A percentile compares a stretch with the other conserved stretches of the same genome.
phyloP scores from a whole-genome alignment of 92 coral and sea anemone species.

The Umimayanthus chanpuru region DNA sequence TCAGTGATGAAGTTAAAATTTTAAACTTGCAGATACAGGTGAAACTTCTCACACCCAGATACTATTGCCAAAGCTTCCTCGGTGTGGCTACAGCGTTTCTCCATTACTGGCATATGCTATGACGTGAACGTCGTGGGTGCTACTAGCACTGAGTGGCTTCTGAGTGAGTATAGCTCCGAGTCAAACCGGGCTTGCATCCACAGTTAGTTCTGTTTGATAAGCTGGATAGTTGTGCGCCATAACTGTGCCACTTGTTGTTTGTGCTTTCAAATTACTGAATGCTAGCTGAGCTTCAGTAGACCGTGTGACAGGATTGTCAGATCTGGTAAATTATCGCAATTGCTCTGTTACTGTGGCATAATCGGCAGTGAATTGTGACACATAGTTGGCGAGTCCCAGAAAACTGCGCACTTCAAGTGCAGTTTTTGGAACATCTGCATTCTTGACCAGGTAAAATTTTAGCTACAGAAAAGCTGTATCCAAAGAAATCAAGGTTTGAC shows the following conservation, averaged over 20 bases:
- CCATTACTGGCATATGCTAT: too few species aligned
- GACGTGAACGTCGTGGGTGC: neutral
- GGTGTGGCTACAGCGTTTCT: too few species aligned
- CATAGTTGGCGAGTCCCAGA: constrained; percentile 44
- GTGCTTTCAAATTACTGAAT: constrained; percentile 44
- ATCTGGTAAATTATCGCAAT: constrained; percentile 52
- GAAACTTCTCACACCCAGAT: too few species aligned
- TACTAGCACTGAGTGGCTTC: neutral
- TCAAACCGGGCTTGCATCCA: neutral
- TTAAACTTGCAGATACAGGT: too few species aligned
- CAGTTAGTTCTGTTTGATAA: constrained; percentile 28
- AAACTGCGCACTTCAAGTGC: constrained; percentile 36
- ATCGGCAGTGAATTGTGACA: constrained; percentile 9
- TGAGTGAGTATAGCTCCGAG: neutral
- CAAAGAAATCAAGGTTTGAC: constrained; percentile 31
- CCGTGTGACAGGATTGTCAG: constrained; percentile 45
- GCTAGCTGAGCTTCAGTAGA: constrained; percentile 52
- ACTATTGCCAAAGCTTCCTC: too few species aligned
- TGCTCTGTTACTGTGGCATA: neutral
- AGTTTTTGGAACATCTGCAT: neutral
- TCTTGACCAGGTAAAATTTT: constrained; percentile 33
- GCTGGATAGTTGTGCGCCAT: neutral
- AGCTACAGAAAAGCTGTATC: constrained; percentile 19
- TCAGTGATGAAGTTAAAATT: too few species aligned
- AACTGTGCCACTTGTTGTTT: constrained; percentile 44